A percentile compares a stretch with the other conserved stretches of the same genome.
Conservation (phyloP, 2,797 vertebrate genomes). For the Gallinago solitaria region DNA sequence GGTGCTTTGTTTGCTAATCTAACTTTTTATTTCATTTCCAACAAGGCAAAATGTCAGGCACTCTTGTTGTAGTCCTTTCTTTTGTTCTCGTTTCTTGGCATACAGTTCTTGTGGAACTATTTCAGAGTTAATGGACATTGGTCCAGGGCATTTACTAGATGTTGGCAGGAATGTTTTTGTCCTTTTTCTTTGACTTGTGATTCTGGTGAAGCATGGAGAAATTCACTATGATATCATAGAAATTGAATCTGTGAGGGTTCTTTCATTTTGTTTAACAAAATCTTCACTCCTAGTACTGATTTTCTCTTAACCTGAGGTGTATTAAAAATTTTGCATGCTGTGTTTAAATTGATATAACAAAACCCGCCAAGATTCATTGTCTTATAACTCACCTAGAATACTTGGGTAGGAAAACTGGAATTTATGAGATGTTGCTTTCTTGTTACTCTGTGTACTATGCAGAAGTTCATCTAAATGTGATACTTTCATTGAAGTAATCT, state of each 20-base stretch:
- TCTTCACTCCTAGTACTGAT: background rate
- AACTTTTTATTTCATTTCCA: slow-evolving; percentile 50
- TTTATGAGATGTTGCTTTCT: background rate
- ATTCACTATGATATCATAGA: background rate
- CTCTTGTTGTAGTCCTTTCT: background rate
- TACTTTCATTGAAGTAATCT: background rate
- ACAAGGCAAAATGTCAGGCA: background rate
- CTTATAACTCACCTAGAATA: background rate
- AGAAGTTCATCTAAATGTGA: background rate
- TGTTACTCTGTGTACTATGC: background rate
- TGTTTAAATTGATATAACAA: background rate
- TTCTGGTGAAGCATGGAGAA: background rate
- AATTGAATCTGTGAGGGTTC: background rate
- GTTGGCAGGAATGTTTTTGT: slow-evolving; percentile 14
- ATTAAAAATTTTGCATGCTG: background rate
- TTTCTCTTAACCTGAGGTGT: background rate
- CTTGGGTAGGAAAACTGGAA: background rate
- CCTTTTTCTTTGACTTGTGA: background rate
- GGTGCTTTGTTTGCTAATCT: slow-evolving; percentile 46
- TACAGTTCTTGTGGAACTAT: background rate
- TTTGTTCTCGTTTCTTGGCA: slow-evolving; percentile 45
- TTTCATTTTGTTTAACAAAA: background rate
- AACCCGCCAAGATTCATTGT: background rate
- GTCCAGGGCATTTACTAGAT: background rate
- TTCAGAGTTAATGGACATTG: slow-evolving; percentile 37